Evolutionary conservation across 2,888 invertebrate genomes (phyloP), one percentile per base, ranked within the genome.

Genomic region (Pogonocherus hispidulus): DNA sequence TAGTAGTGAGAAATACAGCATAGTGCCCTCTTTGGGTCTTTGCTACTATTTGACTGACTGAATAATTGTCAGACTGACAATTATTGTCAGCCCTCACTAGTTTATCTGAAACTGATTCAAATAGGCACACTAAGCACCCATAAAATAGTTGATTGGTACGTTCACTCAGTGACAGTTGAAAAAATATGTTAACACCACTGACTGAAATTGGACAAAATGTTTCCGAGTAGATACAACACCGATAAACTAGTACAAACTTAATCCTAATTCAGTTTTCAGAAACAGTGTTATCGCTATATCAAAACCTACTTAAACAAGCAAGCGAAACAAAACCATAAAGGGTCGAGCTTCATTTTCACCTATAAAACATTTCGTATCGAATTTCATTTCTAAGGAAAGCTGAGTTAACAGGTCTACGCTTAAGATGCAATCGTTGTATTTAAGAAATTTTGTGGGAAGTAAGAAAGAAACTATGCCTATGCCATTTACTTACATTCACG

Each of bases 261-360:
- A 66, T 60, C 66, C 56, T 66, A 41, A 66, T 60, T 37, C 51
- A 35, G 54, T 66, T 60, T 66, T 23, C 49, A 23, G 54, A 60
- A 66, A 66, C 66, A 60, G 46, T 41, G 46, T 54, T 66, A 66
- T 66, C 60, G 20, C 35, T 54, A 54, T 46, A 66, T 66, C 66
- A 37, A 66, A 51, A 44, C 49, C 27, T 66, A 59, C 59, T 47
- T 59, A 59, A 27, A 49, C 49, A 62, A 49, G 20, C 20, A 35
- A 37, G 20, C 37, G 22, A 51, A 51, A 47, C 44, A 14, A 16
- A 14, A 20, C 41, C 19, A 0, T 22, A 51, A 60, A 62, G 62
- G 49, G 62, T 51, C 16, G 35, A 47, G 20, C 19, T 62, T 62
- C 22, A 62, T 22, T 59, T 47, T 47, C 35, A 62, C 22, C 47